phyloP scores from a whole-genome alignment of 2,888 invertebrate species.

The Lutraria lutraria region DNA sequence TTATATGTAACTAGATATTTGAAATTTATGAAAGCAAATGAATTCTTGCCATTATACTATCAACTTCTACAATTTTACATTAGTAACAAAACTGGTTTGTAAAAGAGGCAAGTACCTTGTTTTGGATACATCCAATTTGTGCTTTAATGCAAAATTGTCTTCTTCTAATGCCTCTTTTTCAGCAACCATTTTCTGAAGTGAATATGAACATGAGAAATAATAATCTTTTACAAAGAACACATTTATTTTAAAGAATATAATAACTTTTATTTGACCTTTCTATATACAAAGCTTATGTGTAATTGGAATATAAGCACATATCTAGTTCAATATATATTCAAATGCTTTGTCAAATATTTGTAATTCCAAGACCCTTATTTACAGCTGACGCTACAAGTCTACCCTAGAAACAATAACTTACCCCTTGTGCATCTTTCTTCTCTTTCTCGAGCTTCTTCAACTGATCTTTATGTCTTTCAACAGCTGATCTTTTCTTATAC shows the following conservation, averaged over 20 bases:
- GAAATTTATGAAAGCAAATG: too few species aligned
- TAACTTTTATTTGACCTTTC: too few species aligned
- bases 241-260: too few species aligned
- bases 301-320: too few species aligned
- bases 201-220: not conserved
- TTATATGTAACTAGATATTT: too few species aligned
- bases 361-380: too few species aligned
- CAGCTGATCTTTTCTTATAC: constrained; percentile 73
- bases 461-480: constrained; percentile 83
- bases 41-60: too few species aligned
- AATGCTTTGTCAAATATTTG: too few species aligned
- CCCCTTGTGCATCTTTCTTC: constrained; percentile 84
- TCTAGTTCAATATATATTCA: too few species aligned
- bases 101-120: constrained; percentile 78
- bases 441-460: constrained; percentile 84
- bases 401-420: constrained; percentile 49
- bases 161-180: constrained; percentile 83
- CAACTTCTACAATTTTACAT: too few species aligned
- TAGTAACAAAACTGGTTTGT: not conserved
- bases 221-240: too few species aligned
- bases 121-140: constrained; percentile 85
- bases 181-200: constrained; percentile 80
- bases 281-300: too few species aligned
- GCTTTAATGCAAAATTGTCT: constrained; percentile 82
- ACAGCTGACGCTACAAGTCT: not conserved